Conservation (phyloP, 2,113 vertebrate genomes). For the Hydropotes inermis region DNA sequence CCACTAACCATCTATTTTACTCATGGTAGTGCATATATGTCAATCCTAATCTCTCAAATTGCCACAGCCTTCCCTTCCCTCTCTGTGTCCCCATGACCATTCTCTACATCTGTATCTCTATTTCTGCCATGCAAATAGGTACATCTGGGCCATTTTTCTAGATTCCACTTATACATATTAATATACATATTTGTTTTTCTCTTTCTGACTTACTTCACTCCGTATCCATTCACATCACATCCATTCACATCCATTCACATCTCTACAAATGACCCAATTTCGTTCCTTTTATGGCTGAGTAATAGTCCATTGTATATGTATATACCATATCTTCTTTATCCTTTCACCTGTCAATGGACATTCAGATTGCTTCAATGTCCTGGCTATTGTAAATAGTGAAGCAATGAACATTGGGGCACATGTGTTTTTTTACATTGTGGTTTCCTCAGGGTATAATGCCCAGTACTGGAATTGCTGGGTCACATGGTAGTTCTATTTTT, state of each 20-base stretch:
- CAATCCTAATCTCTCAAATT: neutral
- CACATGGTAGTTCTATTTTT: neutral
- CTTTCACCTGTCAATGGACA: neutral
- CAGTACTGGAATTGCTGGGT: neutral
- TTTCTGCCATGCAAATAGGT: neutral
- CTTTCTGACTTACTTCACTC: neutral
- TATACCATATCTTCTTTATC: neutral
- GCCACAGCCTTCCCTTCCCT: neutral
- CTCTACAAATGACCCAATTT: neutral
- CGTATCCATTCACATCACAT: neutral
- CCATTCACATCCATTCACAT: neutral
- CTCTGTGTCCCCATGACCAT: neutral
- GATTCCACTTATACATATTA: neutral
- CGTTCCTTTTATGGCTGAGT: neutral
- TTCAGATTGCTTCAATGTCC: neutral
- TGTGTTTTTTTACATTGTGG: neutral
- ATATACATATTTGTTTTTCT: neutral
- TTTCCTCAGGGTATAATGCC: neutral
- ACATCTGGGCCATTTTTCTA: neutral
- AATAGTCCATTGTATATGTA: neutral
- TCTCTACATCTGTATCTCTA: neutral
- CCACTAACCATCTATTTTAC: neutral
- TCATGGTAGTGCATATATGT: neutral
- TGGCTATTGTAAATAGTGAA: neutral
- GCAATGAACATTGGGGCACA: neutral